Percentiles rank a stretch among this genome's conserved stretches.
Conservation (phyloP, 30 jellyfish, hydroid and myxozoan genomes). For the Turritopsis dohrnii region DNA sequence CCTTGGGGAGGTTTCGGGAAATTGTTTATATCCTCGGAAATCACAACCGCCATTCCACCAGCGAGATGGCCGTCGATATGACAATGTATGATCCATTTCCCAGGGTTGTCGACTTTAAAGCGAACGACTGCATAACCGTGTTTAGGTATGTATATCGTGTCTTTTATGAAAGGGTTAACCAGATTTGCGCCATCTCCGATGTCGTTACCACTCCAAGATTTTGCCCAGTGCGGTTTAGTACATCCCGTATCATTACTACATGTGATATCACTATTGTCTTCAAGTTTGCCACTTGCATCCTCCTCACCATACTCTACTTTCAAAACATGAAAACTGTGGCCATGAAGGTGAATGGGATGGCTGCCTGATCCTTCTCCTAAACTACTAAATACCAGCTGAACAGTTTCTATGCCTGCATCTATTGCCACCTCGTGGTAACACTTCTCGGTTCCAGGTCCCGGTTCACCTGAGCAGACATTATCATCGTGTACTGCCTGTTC, state of each 20-base stretch:
- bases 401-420: slow-evolving; percentile 39
- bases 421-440: slow-evolving; percentile 59
- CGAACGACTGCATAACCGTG: not conserved
- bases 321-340: slow-evolving; percentile 70
- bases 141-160: slow-evolving; percentile 54
- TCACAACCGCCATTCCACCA: not conserved
- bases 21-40: not conserved
- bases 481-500: too few species aligned
- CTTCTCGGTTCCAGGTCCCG: too few species aligned
- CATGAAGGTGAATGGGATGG: slow-evolving; percentile 19
- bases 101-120: not conserved
- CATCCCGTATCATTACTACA: slow-evolving; percentile 71
- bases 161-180: slow-evolving; percentile 67
- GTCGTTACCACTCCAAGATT: slow-evolving; percentile 43
- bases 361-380: slow-evolving; percentile 75
- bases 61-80: not conserved
- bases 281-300: slow-evolving; percentile 40
- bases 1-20: not conserved
- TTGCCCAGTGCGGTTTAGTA: slow-evolving; percentile 61
- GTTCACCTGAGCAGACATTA: too few species aligned
- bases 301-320: slow-evolving; percentile 66
- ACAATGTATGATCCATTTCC: not conserved
- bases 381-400: slow-evolving; percentile 68
- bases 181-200: slow-evolving; percentile 65
- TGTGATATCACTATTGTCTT: slow-evolving; percentile 36